These are phyloP conservation scores for Phrixothrix hirtus DNA, from an alignment of 2,888 invertebrate species.

Conservation along the genomic window DNA sequence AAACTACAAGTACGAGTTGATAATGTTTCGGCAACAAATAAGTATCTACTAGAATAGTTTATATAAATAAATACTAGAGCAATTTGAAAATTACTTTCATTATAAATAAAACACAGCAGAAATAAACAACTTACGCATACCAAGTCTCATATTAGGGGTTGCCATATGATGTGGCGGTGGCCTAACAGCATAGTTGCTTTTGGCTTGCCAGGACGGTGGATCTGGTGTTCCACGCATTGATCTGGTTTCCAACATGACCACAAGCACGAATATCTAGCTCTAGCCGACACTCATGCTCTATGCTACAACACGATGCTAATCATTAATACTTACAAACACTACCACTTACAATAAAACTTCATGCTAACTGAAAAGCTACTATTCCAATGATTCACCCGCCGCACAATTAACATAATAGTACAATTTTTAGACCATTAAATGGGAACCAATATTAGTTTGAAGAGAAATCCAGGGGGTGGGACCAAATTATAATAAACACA, in stretches of 20 bases:
- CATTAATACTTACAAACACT: conserved; percentile 13
- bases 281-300: conserved; percentile 46
- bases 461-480: conserved; percentile 47
- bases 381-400: conserved; percentile 21
- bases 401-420: conserved; percentile 25
- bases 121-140: conserved; percentile 41
- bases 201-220: conserved; percentile 65
- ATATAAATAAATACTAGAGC: background rate
- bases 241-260: conserved; percentile 74
- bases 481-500: conserved; percentile 34
- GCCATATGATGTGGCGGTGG: conserved; percentile 54
- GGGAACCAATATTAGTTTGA: conserved; percentile 16
- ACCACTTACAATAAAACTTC: conserved; percentile 4
- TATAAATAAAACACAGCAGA: background rate
- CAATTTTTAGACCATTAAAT: conserved; percentile 19
- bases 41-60: no score
- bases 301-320: conserved; percentile 36
- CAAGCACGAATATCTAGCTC: conserved; percentile 45
- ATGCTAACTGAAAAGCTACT: conserved; percentile 1
- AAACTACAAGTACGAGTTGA: no score
- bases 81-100: background rate
- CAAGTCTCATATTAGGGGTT: conserved; percentile 52
- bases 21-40: no score
- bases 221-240: conserved; percentile 74
- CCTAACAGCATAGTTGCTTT: conserved; percentile 56